phyloP scores from a whole-genome alignment of 2,113 vertebrate genomes.

The Odobenus rosmarus region DNA sequence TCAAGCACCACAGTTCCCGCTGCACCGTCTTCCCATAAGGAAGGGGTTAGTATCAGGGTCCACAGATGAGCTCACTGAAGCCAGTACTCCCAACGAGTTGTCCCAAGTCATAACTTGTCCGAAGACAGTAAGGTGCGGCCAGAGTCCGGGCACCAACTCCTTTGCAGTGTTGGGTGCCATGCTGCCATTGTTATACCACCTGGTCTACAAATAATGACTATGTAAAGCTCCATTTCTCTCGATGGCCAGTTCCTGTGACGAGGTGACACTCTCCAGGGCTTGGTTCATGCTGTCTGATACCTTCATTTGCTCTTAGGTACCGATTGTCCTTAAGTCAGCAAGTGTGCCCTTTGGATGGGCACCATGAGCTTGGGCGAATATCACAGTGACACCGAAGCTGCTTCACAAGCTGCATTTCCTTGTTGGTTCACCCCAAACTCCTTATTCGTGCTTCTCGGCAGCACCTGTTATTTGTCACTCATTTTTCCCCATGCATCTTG shows the following conservation, averaged over 20 bases:
- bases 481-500: accelerated
- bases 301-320: accelerated
- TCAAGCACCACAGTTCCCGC: accelerated
- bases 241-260: accelerated
- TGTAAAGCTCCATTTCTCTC: too few species aligned
- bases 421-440: accelerated
- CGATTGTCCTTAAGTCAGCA: accelerated
- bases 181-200: accelerated
- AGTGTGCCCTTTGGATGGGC: accelerated
- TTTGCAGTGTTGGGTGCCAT: background rate
- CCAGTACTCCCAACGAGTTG: accelerated
- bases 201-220: background rate
- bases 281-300: accelerated
- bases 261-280: accelerated
- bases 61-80: accelerated
- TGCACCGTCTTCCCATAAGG: background rate
- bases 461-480: accelerated
- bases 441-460: accelerated
- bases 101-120: background rate
- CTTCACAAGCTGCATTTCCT: too few species aligned
- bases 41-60: background rate
- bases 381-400: accelerated
- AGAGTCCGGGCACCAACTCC: accelerated
- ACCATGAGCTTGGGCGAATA: accelerated
- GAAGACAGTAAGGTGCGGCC: accelerated